These are phyloP conservation scores for Limnephilus auricula DNA, from an alignment of 2,888 invertebrate genomes.

Conservation along the genomic window DNA sequence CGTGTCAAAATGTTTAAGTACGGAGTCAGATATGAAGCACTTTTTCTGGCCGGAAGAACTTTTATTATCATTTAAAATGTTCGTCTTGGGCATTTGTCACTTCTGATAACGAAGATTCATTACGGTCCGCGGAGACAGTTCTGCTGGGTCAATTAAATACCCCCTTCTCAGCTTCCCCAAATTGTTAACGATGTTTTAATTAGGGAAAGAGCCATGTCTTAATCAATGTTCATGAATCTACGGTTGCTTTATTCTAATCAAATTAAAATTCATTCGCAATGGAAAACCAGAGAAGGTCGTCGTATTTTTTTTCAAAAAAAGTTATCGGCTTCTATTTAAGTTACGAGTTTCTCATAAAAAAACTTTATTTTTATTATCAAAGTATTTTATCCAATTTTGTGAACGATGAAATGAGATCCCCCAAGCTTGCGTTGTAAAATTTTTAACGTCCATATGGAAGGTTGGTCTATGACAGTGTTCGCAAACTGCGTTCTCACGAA, in stretches of 20 bases:
- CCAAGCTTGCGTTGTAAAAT: neutral
- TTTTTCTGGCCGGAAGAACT: conserved; percentile 8
- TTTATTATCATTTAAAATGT: conserved; percentile 38
- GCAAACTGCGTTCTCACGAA: no score
- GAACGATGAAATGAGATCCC: neutral
- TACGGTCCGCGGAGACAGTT: neutral
- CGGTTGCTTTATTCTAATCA: neutral
- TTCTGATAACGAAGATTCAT: conserved; percentile 28
- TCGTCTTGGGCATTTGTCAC: neutral
- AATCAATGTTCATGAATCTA: neutral
- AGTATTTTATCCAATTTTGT: neutral
- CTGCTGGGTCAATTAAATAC: neutral
- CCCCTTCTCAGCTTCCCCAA: neutral
- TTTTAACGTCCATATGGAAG: no score
- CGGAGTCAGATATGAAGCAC: neutral
- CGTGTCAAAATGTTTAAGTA: conserved; percentile 46
- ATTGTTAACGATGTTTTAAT: conserved; percentile 2
- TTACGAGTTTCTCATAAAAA: neutral
- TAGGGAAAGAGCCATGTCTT: neutral
- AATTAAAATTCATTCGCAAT: neutral
- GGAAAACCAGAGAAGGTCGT: neutral
- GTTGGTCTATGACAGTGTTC: no score
- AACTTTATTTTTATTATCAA: neutral
- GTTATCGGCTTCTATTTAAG: neutral
- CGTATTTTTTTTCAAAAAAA: neutral